These are phyloP conservation scores for Plumapathes pennacea DNA, from an alignment of 92 coral and sea anemone genomes.

Conservation along the genomic window DNA sequence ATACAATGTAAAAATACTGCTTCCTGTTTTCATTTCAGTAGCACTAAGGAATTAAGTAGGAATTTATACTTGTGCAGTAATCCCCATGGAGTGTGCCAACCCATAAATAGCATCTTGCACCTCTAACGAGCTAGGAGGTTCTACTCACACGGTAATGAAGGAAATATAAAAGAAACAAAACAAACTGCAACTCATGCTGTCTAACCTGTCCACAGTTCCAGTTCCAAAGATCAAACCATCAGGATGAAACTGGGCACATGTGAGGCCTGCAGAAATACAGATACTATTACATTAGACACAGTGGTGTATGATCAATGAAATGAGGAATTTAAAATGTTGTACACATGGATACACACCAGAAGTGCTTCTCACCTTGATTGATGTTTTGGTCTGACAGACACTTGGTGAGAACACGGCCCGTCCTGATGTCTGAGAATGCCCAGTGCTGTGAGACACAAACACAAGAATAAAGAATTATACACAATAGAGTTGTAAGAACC, in stretches of 20 bases:
- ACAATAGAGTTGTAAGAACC: no score
- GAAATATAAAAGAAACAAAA: no score
- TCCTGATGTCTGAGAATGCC: constrained; percentile 98
- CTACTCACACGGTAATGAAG: no score
- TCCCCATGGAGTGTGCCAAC: no score
- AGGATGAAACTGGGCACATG: constrained; percentile 99
- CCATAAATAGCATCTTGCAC: no score
- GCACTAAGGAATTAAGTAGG: no score
- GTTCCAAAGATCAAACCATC: constrained; percentile 99
- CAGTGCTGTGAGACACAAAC: constrained; percentile 56
- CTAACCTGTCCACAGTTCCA: constrained; percentile 96
- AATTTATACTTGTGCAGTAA: no score
- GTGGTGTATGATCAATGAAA: not conserved
- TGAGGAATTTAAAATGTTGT: no score
- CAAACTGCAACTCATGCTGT: not conserved
- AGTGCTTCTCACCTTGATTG: constrained; percentile 75
- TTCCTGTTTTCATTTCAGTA: no score
- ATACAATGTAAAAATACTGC: no score
- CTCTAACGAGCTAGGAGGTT: no score
- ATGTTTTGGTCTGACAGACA: constrained; percentile 88
- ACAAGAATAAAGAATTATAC: not conserved
- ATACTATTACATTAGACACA: not conserved
- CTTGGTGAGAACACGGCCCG: constrained; percentile 91
- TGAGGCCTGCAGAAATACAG: constrained; percentile 56
- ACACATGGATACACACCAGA: not conserved